Conservation (phyloP, 2,797 vertebrate genomes). For the Myripristis jacobus region DNA sequence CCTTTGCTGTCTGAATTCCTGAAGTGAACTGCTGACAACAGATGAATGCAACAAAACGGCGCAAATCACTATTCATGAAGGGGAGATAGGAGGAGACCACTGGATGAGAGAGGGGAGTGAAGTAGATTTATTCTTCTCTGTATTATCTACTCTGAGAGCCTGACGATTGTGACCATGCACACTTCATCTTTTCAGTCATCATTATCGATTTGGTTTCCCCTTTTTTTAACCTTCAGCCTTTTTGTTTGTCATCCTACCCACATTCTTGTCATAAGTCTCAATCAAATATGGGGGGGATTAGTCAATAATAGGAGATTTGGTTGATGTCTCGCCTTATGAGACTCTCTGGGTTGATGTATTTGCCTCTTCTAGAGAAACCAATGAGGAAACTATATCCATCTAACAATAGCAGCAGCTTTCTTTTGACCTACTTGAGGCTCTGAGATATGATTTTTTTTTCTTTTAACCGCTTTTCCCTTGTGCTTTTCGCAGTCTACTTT, state of each 20-base stretch:
- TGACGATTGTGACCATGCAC: slow-evolving; percentile 65
- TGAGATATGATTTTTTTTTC: slow-evolving; percentile 13
- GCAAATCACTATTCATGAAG: slow-evolving; percentile 20
- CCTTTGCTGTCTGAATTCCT: slow-evolving; percentile 16
- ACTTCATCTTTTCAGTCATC: slow-evolving; percentile 76
- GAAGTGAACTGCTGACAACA: slow-evolving; percentile 26
- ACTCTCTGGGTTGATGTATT: slow-evolving; percentile 65
- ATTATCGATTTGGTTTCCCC: slow-evolving; percentile 82
- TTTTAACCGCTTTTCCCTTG: slow-evolving; percentile 7
- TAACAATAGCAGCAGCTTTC: slow-evolving; percentile 41
- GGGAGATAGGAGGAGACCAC: slow-evolving; percentile 8
- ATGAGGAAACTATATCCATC: slow-evolving; percentile 63
- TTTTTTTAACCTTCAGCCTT: slow-evolving; percentile 79
- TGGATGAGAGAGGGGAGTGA: slow-evolving; percentile 44
- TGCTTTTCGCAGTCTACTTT: slow-evolving; percentile 5
- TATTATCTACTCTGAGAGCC: slow-evolving; percentile 75
- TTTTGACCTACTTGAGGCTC: slow-evolving; percentile 41
- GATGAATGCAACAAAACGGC: slow-evolving; percentile 25
- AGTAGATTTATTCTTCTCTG: slow-evolving; percentile 69
- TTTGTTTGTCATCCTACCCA: slow-evolving; percentile 76
- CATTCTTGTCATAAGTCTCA: slow-evolving; percentile 70
- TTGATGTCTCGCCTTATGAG: slow-evolving; percentile 75
- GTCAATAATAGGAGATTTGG: slow-evolving; percentile 76
- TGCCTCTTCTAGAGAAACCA: slow-evolving; percentile 48
- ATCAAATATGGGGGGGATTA: slow-evolving; percentile 72